Evolutionary conservation across 2,113 vertebrate genomes (phyloP).

Genomic region (Cyprinus carpio): DNA sequence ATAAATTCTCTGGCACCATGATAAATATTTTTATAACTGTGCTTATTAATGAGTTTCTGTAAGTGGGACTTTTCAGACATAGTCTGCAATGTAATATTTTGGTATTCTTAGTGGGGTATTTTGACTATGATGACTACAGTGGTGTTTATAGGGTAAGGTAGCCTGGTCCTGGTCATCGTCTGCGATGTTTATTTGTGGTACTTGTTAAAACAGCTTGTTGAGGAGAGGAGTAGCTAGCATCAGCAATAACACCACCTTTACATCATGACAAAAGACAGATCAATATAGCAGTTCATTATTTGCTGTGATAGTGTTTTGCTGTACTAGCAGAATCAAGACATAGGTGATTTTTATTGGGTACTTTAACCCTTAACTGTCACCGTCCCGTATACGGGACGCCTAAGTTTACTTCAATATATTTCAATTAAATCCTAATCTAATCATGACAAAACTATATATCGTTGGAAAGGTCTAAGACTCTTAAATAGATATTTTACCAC

Average conservation of each 20-base stretch:
- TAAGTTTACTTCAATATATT: too few relatives aligned
- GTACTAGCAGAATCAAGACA: too few relatives aligned
- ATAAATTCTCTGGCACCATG: neutral
- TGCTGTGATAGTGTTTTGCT: neutral
- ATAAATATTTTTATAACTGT: neutral
- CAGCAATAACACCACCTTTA: neutral
- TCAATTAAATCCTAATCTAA: too few relatives aligned
- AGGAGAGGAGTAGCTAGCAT: neutral
- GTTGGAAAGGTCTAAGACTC: too few relatives aligned
- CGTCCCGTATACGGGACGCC: too few relatives aligned
- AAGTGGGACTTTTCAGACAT: too few relatives aligned
- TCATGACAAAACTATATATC: too few relatives aligned
- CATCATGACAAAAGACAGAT: neutral
- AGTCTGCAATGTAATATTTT: too few relatives aligned
- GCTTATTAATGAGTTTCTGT: neutral
- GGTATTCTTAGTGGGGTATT: neutral
- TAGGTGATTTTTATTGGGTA: too few relatives aligned
- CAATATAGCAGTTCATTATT: neutral
- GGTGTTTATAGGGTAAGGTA: neutral
- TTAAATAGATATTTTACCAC: too few relatives aligned
- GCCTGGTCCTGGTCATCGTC: neutral
- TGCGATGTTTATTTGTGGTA: neutral
- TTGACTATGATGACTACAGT: neutral
- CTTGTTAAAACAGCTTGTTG: neutral
- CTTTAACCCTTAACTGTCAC: too few relatives aligned